Evolutionary conservation across 2,797 vertebrate genomes (phyloP).

Genomic region (Sebastolobus alascanus): DNA sequence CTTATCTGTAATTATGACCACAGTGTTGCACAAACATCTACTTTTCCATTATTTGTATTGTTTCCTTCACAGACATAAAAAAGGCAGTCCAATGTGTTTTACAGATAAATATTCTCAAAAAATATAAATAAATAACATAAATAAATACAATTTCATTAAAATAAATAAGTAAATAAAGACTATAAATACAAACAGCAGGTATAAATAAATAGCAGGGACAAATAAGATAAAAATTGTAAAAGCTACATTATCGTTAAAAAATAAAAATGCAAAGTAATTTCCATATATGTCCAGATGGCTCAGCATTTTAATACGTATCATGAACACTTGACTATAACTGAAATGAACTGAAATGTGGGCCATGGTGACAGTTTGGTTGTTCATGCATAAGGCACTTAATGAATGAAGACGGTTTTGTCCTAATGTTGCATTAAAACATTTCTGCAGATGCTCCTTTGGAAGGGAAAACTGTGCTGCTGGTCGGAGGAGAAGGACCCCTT

Average conservation of each 20-base stretch:
- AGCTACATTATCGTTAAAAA: neutral
- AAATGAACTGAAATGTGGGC: neutral
- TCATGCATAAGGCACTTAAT: neutral
- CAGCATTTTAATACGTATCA: neutral
- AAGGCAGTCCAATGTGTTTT: no score
- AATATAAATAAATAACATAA: no score
- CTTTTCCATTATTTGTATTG: no score
- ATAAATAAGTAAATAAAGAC: no score
- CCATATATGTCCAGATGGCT: neutral
- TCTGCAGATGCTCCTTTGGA: slow-evolving; percentile 81
- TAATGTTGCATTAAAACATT: slow-evolving; percentile 14
- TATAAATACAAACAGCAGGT: no score
- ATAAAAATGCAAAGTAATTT: neutral
- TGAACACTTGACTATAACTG: neutral
- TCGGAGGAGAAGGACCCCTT: slow-evolving; percentile 83
- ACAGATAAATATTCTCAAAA: no score
- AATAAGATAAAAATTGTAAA: neutral
- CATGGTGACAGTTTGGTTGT: neutral
- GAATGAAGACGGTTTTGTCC: neutral
- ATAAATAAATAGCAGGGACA: no score
- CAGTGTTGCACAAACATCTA: no score
- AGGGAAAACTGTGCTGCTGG: slow-evolving; percentile 87
- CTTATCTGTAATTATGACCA: no score
- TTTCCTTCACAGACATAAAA: no score
- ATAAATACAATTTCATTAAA: no score